Evolutionary conservation across 2,113 vertebrate species (phyloP), one percentile per base, ranked within the genome.

Genomic region (Apeltes quadracus): DNA sequence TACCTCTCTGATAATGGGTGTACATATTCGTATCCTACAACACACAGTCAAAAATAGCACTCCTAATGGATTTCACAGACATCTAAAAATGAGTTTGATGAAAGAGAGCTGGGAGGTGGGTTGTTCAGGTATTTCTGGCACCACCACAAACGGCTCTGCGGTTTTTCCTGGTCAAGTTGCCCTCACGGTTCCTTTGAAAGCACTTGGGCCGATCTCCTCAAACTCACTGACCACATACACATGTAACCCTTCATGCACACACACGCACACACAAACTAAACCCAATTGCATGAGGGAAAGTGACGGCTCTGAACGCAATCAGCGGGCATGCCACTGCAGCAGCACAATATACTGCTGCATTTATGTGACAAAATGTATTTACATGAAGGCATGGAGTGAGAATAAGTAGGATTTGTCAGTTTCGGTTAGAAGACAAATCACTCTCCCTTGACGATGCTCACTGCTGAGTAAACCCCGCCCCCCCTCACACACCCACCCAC

Each of bases 271-370:
- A 61, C 10, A 39, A 7, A 48, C 54, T 39, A 39, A 39, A 39
- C 12, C 9, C 38, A 72, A 75, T 79, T 72, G 69, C 43, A 84
- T 72, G 50, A 81, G 48, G 25, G 36, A 14, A 55, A 16, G 62
- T 65, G 62, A 80, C 66, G n/a, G n/a, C 73, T 46, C 38, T 51
- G 59, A 74, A 58, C 59, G 66, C 71, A 69, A 58, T 69, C 76
- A 48, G 66, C 25, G 50, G 39, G 16, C 43, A 38, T 68, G 70
- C 72, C 70, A 72, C 34, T 38, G 54, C 25, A 32, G 78, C 41
- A 43, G 9, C 0, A 32, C 5, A 10, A 36, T 1, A 13, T 20
- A 1, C 41, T 18, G 12, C 14, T 68, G 50, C 23, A 50, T 68
- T 54, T 57, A 14, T 61, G 36, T 20, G 22, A 41, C 18, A 46